Evolutionary conservation across 2,113 vertebrate genomes (phyloP), one percentile per base, ranked within the genome.

Genomic region (Ammodramus savannarum): DNA sequence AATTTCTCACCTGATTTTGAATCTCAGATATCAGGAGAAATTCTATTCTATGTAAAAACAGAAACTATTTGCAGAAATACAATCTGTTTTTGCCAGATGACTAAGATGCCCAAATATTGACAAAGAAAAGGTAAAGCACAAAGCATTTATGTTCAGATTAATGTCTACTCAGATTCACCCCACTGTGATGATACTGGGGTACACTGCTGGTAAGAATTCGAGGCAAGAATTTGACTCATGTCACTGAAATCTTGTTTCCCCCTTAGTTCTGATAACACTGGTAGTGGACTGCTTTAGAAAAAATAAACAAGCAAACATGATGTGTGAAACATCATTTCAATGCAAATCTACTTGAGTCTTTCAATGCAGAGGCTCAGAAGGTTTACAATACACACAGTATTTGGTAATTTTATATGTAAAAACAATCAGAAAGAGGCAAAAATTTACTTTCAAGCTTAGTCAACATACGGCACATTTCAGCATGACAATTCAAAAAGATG

Each of bases 321-420:
- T 54, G 85, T 91, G 67, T 62, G 63, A 94, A 95, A 90, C 91
- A 85, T 77, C 75, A 95, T 93, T 91, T 97, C 92, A 90, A 79
- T 59, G 69, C 55, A 44, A 91, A 95, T 97, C 94, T 87, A 97
- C 91, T 96, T 44, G 87, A 95, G 86, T 90, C 90, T 91, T 97
- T 92, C 78, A 84, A 96, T 3, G 96, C 90, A 95, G 95, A 97
- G 97, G 96, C 94, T 96, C 91, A 87, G 96, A 90, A 92, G 68
- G 62, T 97, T 95, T 95, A 97, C 74, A 25, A 97, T 97, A 97
- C 96, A 98, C 98, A 98, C 98, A 98, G 98, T 98, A 98, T 98
- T 96, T 97, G 98, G 98, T 98, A 97, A 89, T 95, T 96, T 96
- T 76, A 97, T 96, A 97, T 67, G 93, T 97, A 98, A 97, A 98